Conservation (phyloP, 2,113 vertebrate genomes). For the Thomomys bottae region DNA sequence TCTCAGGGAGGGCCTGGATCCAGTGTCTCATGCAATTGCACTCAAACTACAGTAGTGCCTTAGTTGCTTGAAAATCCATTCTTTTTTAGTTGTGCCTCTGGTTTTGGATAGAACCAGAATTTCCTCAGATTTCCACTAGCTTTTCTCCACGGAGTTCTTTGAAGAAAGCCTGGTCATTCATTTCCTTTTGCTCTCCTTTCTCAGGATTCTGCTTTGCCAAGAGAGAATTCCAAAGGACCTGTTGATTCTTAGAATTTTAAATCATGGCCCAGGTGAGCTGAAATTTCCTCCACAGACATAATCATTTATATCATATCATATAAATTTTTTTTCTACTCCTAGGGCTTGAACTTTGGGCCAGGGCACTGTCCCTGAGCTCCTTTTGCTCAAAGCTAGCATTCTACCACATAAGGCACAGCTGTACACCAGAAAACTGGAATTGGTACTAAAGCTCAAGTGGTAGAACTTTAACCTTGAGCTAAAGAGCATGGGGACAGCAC, state of each 20-base stretch:
- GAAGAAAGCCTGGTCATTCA: not conserved
- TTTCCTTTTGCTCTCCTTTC: not conserved
- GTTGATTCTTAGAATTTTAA: slow-evolving; percentile 19
- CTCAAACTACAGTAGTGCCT: no score
- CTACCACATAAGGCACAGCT: no score
- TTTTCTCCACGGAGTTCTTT: not conserved
- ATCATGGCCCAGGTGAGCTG: slow-evolving; percentile 45
- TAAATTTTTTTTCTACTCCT: not conserved
- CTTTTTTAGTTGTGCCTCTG: not conserved
- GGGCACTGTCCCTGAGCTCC: no score
- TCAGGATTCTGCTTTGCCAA: not conserved
- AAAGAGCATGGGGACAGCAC: no score
- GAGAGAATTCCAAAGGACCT: not conserved
- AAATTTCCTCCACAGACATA: not conserved
- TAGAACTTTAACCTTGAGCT: no score
- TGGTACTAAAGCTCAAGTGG: no score
- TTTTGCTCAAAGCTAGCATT: no score
- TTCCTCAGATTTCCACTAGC: not conserved
- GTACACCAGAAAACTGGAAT: no score
- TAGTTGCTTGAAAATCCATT: not conserved
- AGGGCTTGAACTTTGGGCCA: no score
- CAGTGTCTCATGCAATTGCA: no score
- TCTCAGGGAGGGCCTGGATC: no score
- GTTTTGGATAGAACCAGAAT: not conserved
- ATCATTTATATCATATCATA: not conserved